phyloP scores from a whole-genome alignment of 2,797 vertebrate genomes.

The Malurus leucopterus region DNA sequence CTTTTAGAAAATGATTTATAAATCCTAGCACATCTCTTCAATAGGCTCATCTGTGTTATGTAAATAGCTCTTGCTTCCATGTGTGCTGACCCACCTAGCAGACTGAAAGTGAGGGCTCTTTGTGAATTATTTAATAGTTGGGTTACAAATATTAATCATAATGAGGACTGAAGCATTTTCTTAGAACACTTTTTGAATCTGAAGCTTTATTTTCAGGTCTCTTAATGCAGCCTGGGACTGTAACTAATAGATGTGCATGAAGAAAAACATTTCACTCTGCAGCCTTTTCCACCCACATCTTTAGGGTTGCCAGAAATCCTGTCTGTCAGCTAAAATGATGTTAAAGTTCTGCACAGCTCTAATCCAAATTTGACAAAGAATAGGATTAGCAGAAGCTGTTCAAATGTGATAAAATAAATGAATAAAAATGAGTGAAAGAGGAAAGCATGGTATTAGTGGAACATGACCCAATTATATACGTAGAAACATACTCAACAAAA shows the following conservation, averaged over 20 bases:
- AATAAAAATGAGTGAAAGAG: constrained; percentile 51
- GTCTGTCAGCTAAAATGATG: constrained; percentile 50
- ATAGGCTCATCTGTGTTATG: background rate
- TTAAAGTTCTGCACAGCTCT: constrained; percentile 31
- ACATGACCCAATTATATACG: constrained; percentile 58
- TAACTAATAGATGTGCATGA: constrained; percentile 30
- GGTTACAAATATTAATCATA: constrained; percentile 49
- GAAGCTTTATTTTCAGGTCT: constrained; percentile 31
- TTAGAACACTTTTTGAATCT: background rate
- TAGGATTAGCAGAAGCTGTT: constrained; percentile 58
- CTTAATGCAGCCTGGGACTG: constrained; percentile 5
- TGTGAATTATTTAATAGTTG: constrained; percentile 53
- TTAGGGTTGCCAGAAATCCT: constrained; percentile 48
- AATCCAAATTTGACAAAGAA: constrained; percentile 49
- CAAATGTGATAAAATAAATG: constrained; percentile 65
- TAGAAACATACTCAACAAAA: constrained; percentile 48
- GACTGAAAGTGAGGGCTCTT: background rate
- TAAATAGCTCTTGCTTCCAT: constrained; percentile 29
- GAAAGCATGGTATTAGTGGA: constrained; percentile 41
- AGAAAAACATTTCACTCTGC: constrained; percentile 22
- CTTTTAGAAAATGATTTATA: background rate
- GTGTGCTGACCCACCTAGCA: constrained; percentile 52
- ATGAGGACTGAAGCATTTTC: constrained; percentile 1
- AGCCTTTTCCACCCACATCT: constrained; percentile 26
- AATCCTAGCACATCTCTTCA: background rate